Evolutionary conservation across 2,797 vertebrate species (phyloP), one percentile per base, ranked within the genome.

Genomic region (Nannoperca australis): DNA sequence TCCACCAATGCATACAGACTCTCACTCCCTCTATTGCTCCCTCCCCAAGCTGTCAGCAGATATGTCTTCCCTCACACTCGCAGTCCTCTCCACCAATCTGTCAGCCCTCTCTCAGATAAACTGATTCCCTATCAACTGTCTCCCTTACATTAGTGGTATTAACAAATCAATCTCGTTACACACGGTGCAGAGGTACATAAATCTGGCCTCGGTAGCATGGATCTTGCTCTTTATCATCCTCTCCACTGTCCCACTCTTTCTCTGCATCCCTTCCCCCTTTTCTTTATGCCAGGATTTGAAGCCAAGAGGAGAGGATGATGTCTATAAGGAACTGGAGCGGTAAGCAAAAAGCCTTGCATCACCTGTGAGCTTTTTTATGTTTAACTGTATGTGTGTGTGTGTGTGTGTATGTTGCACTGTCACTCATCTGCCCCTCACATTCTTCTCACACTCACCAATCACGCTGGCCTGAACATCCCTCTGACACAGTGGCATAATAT

Each of bases 321-420:
- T 95, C 83, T 96, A 96, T 83, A 94, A 94, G 88, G 95, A 95
- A 88, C 88, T 96, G 87, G 95, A 95, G 87, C 87, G 86, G 94
- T 95, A 89, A 95, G 92, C 42, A 76, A 77, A 90, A 78, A 84
- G 44, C 55, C 72, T 86, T 64, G 75, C 86, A 85, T 92, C 87
- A 91, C 80, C 78, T 76, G 66, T 80, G 74, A 70, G 66, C 68
- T 70, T 81, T 78, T 86, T 36, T 69, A 54, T 73, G 38, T 68
- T 66, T 12, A 71, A 58, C 32, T 55, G 24, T 55, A 4, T 78
- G 51, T 78, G 50, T 82, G 50, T 70, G 65, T 69, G n/a, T 82
- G 42, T 45, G 70, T 42, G 24, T 27, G 24, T 27, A 2, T 55
- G 71, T 73, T 72, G 67, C 20, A 49, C 67, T 86, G 87, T 83